Conservation (phyloP, 1,140 invertebrate genomes). For the Platorchestia sp. region DNA sequence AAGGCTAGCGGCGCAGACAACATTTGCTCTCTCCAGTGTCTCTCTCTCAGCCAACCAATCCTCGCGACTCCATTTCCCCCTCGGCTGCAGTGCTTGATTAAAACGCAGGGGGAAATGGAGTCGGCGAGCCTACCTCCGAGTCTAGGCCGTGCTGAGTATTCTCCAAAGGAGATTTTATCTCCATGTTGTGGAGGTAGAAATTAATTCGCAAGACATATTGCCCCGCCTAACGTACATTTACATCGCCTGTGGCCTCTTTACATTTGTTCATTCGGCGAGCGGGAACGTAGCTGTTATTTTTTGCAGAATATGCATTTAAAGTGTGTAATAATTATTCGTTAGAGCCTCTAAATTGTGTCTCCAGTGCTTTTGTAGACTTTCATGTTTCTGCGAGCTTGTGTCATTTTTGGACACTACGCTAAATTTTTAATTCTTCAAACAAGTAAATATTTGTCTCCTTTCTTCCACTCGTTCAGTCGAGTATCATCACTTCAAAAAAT, state of each 20-base stretch:
- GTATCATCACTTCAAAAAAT: neutral
- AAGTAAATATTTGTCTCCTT: neutral
- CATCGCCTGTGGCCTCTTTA: neutral
- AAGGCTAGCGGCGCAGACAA: neutral
- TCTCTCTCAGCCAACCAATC: slow-evolving; percentile 41
- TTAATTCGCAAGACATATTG: slow-evolving; percentile 12
- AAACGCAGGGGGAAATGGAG: slow-evolving; percentile 41
- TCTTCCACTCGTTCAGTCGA: neutral
- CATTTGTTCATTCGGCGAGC: neutral
- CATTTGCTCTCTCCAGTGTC: slow-evolving; percentile 51
- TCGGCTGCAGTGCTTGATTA: slow-evolving; percentile 43
- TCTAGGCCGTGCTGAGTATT: slow-evolving; percentile 27
- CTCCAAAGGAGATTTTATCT: slow-evolving; percentile 13
- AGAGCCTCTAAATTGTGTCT: neutral
- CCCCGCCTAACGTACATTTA: neutral
- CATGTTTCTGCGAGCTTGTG: neutral
- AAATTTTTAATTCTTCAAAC: neutral
- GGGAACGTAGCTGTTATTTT: neutral
- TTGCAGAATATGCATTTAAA: neutral
- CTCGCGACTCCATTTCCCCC: slow-evolving; percentile 22
- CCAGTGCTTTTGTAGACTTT: neutral
- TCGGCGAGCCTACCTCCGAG: neutral
- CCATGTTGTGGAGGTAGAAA: neutral
- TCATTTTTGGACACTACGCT: neutral
- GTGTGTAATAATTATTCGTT: neutral